Evolutionary conservation across 2,888 invertebrate genomes (phyloP).

Genomic region (Strigamia transsilvanica): DNA sequence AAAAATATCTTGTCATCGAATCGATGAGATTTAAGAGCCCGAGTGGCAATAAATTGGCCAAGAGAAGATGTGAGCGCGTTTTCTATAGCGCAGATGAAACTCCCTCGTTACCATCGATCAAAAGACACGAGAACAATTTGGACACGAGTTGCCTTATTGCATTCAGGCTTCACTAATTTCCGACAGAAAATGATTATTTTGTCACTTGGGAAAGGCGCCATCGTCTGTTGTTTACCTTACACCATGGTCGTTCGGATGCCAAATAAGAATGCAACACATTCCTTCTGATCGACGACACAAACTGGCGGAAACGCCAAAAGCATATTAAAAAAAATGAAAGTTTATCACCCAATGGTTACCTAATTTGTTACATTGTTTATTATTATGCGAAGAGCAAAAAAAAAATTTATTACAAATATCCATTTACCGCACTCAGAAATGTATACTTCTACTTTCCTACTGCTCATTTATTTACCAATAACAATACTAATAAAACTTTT

Average conservation of each 20-base stretch:
- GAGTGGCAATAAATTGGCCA: slow-evolving; percentile 43
- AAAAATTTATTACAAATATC: no score
- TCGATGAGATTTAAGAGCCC: slow-evolving; percentile 38
- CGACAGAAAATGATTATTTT: slow-evolving; percentile 49
- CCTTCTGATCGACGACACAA: slow-evolving; percentile 22
- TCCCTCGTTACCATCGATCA: slow-evolving; percentile 49
- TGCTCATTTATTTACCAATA: no score
- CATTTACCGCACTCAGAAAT: no score
- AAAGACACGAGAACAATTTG: slow-evolving; percentile 47
- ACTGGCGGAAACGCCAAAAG: not conserved
- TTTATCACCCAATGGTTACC: not conserved
- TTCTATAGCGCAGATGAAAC: slow-evolving; percentile 13
- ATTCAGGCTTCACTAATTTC: slow-evolving; percentile 48
- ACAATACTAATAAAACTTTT: no score
- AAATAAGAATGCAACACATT: slow-evolving; percentile 36
- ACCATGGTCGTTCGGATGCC: slow-evolving; percentile 6
- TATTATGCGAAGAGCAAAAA: no score
- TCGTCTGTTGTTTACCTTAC: slow-evolving; percentile 33
- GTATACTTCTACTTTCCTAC: no score
- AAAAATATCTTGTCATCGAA: slow-evolving; percentile 47
- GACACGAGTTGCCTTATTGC: slow-evolving; percentile 45
- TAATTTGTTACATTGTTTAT: no score
- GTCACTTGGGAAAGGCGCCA: slow-evolving; percentile 45
- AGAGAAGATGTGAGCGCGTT: slow-evolving; percentile 35
- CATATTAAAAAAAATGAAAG: not conserved